A percentile compares a stretch with the other conserved stretches of the same genome.
These are phyloP conservation scores for Patiria pectinifera DNA, from an alignment of 53 echinoderm and acorn worm genomes.

Conservation along the genomic window DNA sequence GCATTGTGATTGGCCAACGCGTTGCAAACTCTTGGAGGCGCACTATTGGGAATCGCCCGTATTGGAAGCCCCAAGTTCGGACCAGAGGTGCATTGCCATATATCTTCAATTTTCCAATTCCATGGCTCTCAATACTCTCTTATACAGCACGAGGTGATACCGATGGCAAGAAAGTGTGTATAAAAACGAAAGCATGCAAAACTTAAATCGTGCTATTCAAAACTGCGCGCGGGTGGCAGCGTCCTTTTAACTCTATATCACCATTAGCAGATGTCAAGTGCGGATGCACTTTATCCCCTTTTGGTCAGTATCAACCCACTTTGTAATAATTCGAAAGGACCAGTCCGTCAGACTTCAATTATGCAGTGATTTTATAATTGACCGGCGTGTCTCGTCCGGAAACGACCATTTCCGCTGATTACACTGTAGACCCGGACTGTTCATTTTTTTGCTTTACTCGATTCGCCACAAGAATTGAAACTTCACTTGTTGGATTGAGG, in stretches of 20 bases:
- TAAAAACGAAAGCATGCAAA: no score
- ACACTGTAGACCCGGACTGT: not conserved
- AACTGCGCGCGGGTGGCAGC: no score
- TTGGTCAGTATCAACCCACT: not conserved
- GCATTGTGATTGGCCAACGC: no score
- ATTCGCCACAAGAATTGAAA: not conserved
- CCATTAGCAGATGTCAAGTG: not conserved
- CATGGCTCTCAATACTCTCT: no score
- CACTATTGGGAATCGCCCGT: no score
- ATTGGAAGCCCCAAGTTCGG: no score
- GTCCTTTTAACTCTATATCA: not conserved
- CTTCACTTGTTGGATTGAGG: constrained; percentile 3
- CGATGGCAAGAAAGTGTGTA: no score
- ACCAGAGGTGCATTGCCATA: no score
- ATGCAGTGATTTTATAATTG: not conserved
- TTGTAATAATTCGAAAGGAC: not conserved
- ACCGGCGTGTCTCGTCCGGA: constrained; percentile 28
- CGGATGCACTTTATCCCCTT: not conserved
- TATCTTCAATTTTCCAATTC: no score
- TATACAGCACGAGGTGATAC: no score
- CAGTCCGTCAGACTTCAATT: not conserved
- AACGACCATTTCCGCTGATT: constrained; percentile 18
- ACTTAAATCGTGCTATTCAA: no score
- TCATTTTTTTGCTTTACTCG: not conserved
- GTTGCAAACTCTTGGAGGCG: no score